Evolutionary conservation across 1,140 invertebrate genomes (phyloP).

Genomic region (Drosophila biarmipes): DNA sequence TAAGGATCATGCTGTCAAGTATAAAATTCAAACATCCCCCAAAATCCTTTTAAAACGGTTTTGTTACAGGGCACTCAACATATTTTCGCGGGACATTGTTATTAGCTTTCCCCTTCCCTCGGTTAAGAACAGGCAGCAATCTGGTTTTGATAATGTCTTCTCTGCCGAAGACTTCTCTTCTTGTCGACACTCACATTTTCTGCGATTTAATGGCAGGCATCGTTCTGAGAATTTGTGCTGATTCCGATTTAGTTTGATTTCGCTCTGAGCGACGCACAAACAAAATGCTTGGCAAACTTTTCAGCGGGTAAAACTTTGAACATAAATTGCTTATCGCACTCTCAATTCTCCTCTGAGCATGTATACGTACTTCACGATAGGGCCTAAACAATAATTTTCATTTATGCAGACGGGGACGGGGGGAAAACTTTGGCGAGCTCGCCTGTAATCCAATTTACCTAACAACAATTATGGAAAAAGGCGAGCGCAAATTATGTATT

Average conservation of each 20-base stretch:
- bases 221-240: slow-evolving; percentile 65
- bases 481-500: slow-evolving; percentile 79
- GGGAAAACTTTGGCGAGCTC: slow-evolving; percentile 34
- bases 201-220: slow-evolving; percentile 65
- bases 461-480: slow-evolving; percentile 76
- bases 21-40: no score
- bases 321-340: slow-evolving; percentile 77
- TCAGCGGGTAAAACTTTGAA: slow-evolving; percentile 64
- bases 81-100: not conserved
- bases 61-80: not conserved
- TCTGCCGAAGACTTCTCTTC: slow-evolving; percentile 10
- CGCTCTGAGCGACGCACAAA: slow-evolving; percentile 34
- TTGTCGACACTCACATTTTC: slow-evolving; percentile 29
- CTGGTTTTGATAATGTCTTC: slow-evolving; percentile 45
- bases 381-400: slow-evolving; percentile 56
- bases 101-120: not conserved
- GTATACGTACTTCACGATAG: slow-evolving; percentile 17
- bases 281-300: slow-evolving; percentile 59
- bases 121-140: slow-evolving; percentile 18
- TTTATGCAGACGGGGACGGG: slow-evolving; percentile 36
- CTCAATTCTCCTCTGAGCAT: slow-evolving; percentile 12
- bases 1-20: no score
- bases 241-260: slow-evolving; percentile 75
- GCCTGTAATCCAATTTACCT: slow-evolving; percentile 76
- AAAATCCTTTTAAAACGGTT: not conserved